Percentiles rank a stretch among this genome's conserved stretches.
These are phyloP conservation scores for Cheirogaleus medius DNA, from an alignment of 2,113 vertebrate species.

Conservation along the genomic window DNA sequence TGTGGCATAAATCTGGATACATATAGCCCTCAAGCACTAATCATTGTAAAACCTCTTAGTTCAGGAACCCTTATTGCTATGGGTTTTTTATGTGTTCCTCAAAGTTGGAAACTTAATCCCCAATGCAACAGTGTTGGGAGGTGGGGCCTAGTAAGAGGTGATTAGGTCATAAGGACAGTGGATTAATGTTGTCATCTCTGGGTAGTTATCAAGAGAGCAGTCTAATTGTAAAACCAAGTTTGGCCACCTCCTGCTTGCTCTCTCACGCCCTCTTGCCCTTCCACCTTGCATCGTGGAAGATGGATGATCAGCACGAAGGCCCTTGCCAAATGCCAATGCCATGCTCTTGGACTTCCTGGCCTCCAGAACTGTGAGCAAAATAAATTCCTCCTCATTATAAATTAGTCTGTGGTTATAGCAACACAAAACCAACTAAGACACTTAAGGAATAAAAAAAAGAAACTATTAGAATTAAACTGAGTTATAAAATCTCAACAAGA, in stretches of 20 bases:
- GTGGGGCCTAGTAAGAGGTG: neutral
- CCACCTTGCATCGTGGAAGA: neutral
- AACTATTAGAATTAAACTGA: constrained; percentile 55
- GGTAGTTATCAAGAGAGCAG: neutral
- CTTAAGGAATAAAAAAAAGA: neutral
- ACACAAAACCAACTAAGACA: neutral
- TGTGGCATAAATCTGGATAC: neutral
- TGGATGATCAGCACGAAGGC: neutral
- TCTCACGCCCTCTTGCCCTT: neutral
- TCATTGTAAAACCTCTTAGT: constrained; percentile 1
- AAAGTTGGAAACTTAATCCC: neutral
- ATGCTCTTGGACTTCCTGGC: neutral
- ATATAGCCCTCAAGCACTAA: neutral
- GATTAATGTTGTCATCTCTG: neutral
- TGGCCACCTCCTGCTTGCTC: neutral
- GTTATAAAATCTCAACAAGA: constrained; percentile 11
- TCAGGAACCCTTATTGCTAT: neutral
- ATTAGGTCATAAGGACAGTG: neutral
- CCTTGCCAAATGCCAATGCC: neutral
- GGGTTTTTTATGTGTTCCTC: neutral
- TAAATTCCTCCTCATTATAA: neutral
- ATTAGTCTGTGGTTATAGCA: neutral
- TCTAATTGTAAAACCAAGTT: neutral
- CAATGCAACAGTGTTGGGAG: neutral
- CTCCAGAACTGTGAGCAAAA: neutral